These are phyloP conservation scores for Nycticorax nycticorax DNA, from an alignment of 2,113 vertebrate species.

Conservation along the genomic window DNA sequence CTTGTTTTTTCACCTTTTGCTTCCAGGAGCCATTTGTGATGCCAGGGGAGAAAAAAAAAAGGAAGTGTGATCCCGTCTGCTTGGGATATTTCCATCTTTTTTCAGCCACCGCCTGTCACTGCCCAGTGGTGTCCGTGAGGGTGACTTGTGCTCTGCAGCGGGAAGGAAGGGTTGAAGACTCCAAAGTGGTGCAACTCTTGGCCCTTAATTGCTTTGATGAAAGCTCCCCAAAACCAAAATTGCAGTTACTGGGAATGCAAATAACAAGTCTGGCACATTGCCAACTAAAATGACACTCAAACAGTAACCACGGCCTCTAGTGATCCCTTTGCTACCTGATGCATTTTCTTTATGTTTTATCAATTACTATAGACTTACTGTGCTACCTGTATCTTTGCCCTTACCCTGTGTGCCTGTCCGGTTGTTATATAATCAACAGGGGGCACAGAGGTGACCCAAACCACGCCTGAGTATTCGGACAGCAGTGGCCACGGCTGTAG, in stretches of 20 bases:
- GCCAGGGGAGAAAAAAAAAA: background rate
- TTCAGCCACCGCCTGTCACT: background rate
- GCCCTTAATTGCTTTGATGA: background rate
- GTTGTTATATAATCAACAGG: background rate
- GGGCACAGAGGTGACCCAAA: background rate
- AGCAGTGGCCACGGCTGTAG: background rate
- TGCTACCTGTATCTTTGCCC: background rate
- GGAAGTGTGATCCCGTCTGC: background rate
- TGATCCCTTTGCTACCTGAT: background rate
- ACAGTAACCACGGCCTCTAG: background rate
- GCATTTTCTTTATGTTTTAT: background rate
- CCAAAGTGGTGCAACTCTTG: background rate
- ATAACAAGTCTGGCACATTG: background rate
- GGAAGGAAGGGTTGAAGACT: background rate
- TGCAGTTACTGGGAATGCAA: background rate
- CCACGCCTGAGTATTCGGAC: background rate
- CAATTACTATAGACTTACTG: background rate
- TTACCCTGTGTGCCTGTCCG: background rate
- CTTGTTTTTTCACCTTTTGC: background rate
- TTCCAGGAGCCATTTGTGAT: background rate
- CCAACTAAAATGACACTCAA: background rate
- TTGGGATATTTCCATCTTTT: background rate
- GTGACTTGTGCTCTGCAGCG: background rate
- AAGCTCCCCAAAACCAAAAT: background rate
- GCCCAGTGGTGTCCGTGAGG: background rate